These are phyloP conservation scores for Bellardia pandia DNA, from an alignment of 2,888 invertebrate genomes.

Conservation along the genomic window DNA sequence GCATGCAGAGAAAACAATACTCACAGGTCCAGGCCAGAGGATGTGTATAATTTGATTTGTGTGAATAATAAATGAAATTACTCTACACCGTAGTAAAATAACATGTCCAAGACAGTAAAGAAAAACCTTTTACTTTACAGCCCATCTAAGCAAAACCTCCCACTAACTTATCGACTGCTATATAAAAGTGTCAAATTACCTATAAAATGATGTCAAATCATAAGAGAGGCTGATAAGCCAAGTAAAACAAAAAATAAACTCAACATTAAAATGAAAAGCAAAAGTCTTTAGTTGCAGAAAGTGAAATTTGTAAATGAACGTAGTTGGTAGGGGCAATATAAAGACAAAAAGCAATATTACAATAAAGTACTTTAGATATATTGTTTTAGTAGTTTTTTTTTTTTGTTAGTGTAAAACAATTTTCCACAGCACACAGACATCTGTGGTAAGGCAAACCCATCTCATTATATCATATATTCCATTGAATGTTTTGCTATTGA, in stretches of 20 bases:
- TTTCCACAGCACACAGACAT: no score
- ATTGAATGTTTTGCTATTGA: no score
- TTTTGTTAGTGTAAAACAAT: no score
- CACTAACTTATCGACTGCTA: slow-evolving; percentile 1
- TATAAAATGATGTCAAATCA: slow-evolving; percentile 60
- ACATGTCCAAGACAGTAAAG: neutral
- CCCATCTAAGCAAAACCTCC: slow-evolving; percentile 13
- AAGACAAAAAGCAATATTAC: no score
- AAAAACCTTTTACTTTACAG: neutral
- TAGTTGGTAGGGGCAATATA: neutral
- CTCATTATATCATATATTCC: no score
- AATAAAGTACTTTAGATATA: neutral
- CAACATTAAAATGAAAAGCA: neutral
- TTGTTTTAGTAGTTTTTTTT: no score
- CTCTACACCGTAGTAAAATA: neutral
- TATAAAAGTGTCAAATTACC: slow-evolving; percentile 64
- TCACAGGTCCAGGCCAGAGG: slow-evolving; percentile 34
- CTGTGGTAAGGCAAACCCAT: no score
- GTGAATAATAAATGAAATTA: slow-evolving; percentile 65
- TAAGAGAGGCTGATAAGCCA: slow-evolving; percentile 18
- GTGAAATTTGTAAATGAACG: no score
- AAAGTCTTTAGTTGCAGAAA: neutral
- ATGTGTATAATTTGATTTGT: slow-evolving; percentile 64
- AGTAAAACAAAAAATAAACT: neutral
- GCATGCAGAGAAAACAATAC: neutral